Conservation (phyloP, 2,888 invertebrate genomes). For the Dasypogon diadema region DNA sequence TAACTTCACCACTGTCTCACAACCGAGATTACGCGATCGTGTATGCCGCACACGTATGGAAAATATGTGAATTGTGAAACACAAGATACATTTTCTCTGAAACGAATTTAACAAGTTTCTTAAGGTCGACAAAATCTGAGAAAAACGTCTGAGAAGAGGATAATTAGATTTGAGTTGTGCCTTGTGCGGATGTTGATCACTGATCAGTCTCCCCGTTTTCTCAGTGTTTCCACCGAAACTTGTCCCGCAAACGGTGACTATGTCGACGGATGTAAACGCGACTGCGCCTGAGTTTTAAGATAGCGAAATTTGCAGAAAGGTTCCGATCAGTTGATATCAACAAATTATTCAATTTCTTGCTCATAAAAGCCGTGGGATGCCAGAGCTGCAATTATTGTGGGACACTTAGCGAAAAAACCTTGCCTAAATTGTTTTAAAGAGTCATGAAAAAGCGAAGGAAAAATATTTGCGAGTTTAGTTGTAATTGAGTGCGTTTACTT, state of each 20-base stretch:
- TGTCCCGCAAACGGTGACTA: constrained; percentile 2
- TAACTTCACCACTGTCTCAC: constrained; percentile 1
- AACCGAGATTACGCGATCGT: not conserved
- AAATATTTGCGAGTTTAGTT: not conserved
- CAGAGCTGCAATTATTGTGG: not conserved
- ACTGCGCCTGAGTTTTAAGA: constrained; percentile 16
- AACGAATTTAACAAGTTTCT: constrained; percentile 28
- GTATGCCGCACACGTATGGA: not conserved
- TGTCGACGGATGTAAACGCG: constrained; percentile 24
- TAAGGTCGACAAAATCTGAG: constrained; percentile 28
- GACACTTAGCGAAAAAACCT: constrained; percentile 8
- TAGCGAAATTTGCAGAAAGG: constrained; percentile 12
- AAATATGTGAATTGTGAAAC: constrained; percentile 1
- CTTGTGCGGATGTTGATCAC: constrained; percentile 32
- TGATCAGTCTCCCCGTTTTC: not conserved
- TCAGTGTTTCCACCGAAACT: not conserved
- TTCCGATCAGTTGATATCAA: not conserved
- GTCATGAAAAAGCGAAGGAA: constrained; percentile 45
- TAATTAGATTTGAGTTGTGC: constrained; percentile 31
- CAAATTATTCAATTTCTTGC: not conserved
- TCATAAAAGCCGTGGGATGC: not conserved
- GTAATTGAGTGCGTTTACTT: constrained; percentile 25
- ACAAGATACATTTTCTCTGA: constrained; percentile 5
- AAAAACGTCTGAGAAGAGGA: constrained; percentile 32
- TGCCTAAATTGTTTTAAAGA: no score